Base-by-base conservation (phyloP, 1,140 invertebrate species). In the Plectrocnemia conspersa region DNA sequence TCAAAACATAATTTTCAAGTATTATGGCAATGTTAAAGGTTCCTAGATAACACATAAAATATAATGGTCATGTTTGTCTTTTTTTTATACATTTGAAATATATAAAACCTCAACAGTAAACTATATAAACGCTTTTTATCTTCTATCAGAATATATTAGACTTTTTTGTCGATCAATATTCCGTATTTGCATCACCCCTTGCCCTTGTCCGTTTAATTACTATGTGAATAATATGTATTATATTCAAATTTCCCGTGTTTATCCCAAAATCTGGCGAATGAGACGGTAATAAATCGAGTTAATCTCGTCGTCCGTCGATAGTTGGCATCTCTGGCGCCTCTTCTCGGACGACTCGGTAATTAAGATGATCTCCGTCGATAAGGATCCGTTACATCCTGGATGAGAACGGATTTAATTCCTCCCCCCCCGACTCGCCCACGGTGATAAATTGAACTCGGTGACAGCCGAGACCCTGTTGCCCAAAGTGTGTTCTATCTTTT, bases 311-410 rank as follows among this genome's bases (percentile, higher is more conserved):
- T n/a, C n/a, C n/a, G n/a, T n/a, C n/a, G n/a, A n/a, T n/a, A n/a
- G n/a, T n/a, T n/a, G n/a, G n/a, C n/a, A n/a, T n/a, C n/a, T n/a
- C n/a, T n/a, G n/a, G n/a, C 23, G 36, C 29, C 27, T 32, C 38
- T 35, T 32, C 44, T 38, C 52, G 50, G 29, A 54, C 54, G 56
- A 54, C 56, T 58, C 36, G 56, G 44, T 53, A 58, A 58, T 58
- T 58, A 58, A 58, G 56, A 58, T 58, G 56, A 58, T 58, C 56
- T 52, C 46, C 25, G 42, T 36, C 50, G 56, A 58, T 58, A 58
- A 52, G 42, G 41, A 41, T 41, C 50, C 49, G 47, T 29, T 47
- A 49, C 49, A 58, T 52, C 56, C 35, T 23, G 54, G 55, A 44
- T 13, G 50, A 42, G 35, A 40, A 53, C 38, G 52, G 52, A 46